phyloP scores from a whole-genome alignment of 92 coral and sea anemone genomes.

The Plumapathes pennacea region DNA sequence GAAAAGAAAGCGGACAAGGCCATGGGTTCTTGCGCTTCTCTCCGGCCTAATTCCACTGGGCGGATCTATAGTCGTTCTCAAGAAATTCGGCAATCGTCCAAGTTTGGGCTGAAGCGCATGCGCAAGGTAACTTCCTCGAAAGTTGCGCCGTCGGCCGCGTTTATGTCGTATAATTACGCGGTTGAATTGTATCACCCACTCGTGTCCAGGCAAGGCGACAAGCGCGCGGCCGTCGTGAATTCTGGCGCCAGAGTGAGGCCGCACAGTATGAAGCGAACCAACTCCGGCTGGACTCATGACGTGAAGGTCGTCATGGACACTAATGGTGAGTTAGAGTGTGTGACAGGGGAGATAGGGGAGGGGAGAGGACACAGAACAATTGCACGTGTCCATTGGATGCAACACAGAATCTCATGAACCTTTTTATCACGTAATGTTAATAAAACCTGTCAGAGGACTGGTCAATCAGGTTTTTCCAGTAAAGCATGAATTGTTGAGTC shows the following conservation, averaged over 20 bases:
- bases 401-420: no score
- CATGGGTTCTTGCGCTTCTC: not conserved
- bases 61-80: not conserved
- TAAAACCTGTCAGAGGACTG: no score
- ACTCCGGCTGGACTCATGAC: constrained; percentile 46
- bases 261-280: constrained; percentile 52
- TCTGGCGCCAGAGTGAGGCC: constrained; percentile 68
- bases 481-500: no score
- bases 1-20: constrained; percentile 18
- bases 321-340: constrained; percentile 21
- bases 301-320: constrained; percentile 3
- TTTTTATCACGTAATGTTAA: no score
- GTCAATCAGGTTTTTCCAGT: no score
- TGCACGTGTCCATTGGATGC: no score
- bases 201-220: constrained; percentile 75
- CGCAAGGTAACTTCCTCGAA: constrained; percentile 23
- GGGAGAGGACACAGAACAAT: no score
- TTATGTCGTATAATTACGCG: constrained; percentile 71
- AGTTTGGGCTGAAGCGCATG: no score
- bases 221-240: constrained; percentile 59
- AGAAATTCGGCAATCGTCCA: no score
- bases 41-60: not conserved
- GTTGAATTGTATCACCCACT: constrained; percentile 81
- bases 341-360: no score
- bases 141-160: constrained; percentile 45